Conservation (phyloP, 2,888 invertebrate genomes). For the Lacanobia oleracea region DNA sequence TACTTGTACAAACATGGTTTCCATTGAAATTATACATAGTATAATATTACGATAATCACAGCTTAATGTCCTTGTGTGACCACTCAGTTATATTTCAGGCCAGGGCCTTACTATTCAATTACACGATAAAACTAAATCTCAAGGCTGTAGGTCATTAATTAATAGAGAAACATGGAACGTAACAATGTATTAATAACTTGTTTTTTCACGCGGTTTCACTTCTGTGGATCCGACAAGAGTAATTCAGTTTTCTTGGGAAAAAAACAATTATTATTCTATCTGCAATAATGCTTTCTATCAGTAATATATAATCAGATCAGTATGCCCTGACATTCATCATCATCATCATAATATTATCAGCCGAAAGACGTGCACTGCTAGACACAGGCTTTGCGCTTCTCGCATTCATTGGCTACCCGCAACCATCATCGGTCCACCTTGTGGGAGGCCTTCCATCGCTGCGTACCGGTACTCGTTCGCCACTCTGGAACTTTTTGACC, state of each 20-base stretch:
- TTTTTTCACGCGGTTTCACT: neutral
- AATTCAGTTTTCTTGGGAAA: neutral
- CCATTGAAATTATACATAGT: neutral
- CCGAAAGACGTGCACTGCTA: too few relatives aligned
- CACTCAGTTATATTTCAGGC: constrained; percentile 36
- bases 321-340: too few relatives aligned
- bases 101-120: constrained; percentile 40
- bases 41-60: constrained; percentile 34
- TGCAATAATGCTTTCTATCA: too few relatives aligned
- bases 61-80: constrained; percentile 39
- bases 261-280: too few relatives aligned
- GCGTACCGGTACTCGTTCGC: too few relatives aligned
- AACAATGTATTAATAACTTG: neutral
- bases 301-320: too few relatives aligned
- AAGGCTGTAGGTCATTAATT: constrained; percentile 25
- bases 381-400: too few relatives aligned
- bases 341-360: too few relatives aligned
- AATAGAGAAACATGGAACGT: constrained; percentile 12
- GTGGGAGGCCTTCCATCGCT: too few relatives aligned
- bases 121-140: constrained; percentile 32
- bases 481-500: too few relatives aligned
- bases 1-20: neutral
- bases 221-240: neutral
- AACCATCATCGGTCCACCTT: too few relatives aligned
- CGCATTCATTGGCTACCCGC: too few relatives aligned